phyloP scores from a whole-genome alignment of 2,888 invertebrate species.

The Ichneumoninae sp. region DNA sequence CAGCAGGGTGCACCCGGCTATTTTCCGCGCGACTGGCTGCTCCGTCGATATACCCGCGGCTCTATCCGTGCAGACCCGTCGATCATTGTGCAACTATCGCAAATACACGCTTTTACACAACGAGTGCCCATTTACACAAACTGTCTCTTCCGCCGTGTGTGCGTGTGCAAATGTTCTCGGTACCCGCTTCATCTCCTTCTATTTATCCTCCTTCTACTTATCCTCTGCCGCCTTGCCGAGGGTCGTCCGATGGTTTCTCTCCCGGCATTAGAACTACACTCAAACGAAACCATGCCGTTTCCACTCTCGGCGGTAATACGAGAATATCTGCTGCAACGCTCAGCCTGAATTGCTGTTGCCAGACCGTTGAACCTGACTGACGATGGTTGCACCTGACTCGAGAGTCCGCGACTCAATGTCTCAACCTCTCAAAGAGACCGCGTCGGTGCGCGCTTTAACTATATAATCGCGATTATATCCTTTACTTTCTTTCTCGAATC shows the following conservation, averaged over 20 bases:
- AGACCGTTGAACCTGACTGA: constrained; percentile 63
- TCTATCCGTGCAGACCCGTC: constrained; percentile 19
- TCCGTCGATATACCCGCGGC: constrained; percentile 11
- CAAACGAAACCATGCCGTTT: background rate
- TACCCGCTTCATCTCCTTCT: constrained; percentile 13
- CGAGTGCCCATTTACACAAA: constrained; percentile 34
- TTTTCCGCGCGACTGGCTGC: constrained; percentile 60
- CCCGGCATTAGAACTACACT: background rate
- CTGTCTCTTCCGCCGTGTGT: background rate
- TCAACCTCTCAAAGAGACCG: constrained; percentile 27
- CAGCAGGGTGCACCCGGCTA: constrained; percentile 31
- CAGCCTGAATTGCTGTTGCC: constrained; percentile 6
- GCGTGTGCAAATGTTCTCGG: constrained; percentile 1
- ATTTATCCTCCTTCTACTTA: background rate
- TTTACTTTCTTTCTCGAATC: constrained; percentile 5
- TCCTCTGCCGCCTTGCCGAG: background rate
- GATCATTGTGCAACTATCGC: constrained; percentile 64
- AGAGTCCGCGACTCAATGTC: constrained; percentile 47
- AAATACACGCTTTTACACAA: constrained; percentile 60
- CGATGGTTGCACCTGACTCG: constrained; percentile 35
- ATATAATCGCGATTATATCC: constrained; percentile 2
- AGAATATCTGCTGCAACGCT: background rate
- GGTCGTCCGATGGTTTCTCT: background rate
- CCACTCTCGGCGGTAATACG: background rate
- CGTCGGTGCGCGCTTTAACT: background rate